phyloP scores from a whole-genome alignment of 2,113 vertebrate species.

The Aldabrachelys gigantea region DNA sequence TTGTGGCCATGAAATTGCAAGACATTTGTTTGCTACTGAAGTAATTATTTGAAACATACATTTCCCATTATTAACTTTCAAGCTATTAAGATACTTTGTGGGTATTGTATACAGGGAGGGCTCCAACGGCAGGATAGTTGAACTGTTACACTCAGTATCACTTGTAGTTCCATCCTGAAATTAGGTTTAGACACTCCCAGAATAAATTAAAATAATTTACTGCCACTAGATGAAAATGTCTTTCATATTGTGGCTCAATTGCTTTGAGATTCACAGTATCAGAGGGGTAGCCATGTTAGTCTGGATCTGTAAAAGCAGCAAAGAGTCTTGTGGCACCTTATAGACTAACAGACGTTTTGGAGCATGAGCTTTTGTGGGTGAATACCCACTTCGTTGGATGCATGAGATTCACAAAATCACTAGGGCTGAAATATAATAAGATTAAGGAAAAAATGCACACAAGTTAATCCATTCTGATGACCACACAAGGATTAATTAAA shows the following conservation, averaged over 20 bases:
- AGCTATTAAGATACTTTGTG: fast-evolving
- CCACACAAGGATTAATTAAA: background rate
- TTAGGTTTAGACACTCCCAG: background rate
- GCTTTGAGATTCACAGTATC: background rate
- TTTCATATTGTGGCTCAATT: background rate
- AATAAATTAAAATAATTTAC: background rate
- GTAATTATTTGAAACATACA: fast-evolving
- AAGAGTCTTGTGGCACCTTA: too few species aligned
- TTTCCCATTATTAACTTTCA: background rate
- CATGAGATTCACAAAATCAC: background rate
- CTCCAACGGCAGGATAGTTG: background rate
- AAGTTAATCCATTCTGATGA: background rate
- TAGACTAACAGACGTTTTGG: too few species aligned
- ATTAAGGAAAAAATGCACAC: background rate
- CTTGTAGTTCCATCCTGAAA: background rate
- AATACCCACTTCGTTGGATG: too few species aligned
- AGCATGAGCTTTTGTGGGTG: too few species aligned
- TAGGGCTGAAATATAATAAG: fast-evolving
- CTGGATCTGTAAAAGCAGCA: too few species aligned
- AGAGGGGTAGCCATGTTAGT: too few species aligned
- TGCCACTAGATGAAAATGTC: fast-evolving
- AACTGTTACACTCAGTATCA: fast-evolving
- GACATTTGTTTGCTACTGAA: background rate
- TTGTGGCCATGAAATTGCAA: fast-evolving
- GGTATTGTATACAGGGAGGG: fast-evolving